A percentile compares a stretch with the other conserved stretches of the same genome.
Conservation (phyloP, 2,797 vertebrate genomes). For the Pseudomugil tenellus region DNA sequence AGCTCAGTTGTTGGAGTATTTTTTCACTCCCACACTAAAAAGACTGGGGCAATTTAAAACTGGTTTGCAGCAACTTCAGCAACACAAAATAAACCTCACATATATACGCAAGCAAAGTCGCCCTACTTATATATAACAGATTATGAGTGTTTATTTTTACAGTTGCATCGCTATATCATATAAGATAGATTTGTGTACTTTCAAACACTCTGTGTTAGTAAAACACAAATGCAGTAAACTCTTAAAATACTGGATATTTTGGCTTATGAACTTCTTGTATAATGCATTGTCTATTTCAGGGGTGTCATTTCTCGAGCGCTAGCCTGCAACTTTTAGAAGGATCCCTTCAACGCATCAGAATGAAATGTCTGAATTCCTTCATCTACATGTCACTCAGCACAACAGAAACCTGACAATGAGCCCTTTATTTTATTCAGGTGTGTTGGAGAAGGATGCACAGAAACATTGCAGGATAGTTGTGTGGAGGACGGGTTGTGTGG, state of each 20-base stretch:
- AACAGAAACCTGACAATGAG: no score
- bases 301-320: no score
- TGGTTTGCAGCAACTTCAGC: neutral
- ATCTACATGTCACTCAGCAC: no score
- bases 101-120: neutral
- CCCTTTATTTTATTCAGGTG: no score
- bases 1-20: constrained; percentile 15
- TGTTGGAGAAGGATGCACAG: no score
- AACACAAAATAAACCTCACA: neutral
- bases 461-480: no score
- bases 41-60: neutral
- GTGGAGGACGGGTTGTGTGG: no score
- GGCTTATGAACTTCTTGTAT: neutral
- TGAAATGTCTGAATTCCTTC: no score
- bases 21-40: neutral
- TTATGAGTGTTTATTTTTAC: neutral
- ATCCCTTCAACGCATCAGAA: no score
- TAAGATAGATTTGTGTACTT: neutral
- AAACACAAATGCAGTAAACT: neutral
- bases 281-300: neutral
- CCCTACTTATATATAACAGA: no score
- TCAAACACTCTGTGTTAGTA: neutral
- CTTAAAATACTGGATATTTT: no score
- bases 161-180: neutral
- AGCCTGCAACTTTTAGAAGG: no score